Percentiles rank a stretch among this genome's conserved stretches.
phyloP scores from a whole-genome alignment of 2,797 vertebrate species.

The Lateolabrax maculatus region DNA sequence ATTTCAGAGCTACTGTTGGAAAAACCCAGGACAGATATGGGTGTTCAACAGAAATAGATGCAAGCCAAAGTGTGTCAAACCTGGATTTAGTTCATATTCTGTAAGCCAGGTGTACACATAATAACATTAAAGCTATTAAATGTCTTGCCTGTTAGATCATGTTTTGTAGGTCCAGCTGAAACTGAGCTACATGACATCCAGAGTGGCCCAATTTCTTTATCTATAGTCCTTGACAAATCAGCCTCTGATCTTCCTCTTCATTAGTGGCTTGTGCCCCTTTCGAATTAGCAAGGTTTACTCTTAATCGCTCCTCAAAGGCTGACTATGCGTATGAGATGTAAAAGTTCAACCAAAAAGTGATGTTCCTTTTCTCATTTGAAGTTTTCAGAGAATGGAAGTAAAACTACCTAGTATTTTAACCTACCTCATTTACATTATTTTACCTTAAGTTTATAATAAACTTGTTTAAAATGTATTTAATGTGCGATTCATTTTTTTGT shows the following conservation, averaged over 20 bases:
- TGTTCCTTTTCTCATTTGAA: too few species aligned
- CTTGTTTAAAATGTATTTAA: too few species aligned
- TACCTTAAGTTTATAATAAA: too few species aligned
- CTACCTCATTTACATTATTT: too few species aligned
- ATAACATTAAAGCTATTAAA: not conserved
- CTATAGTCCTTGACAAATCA: too few species aligned
- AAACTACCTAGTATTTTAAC: too few species aligned
- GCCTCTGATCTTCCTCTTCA: not conserved
- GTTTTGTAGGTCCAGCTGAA: not conserved
- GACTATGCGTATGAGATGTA: not conserved
- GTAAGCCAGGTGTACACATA: not conserved
- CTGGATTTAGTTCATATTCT: not conserved
- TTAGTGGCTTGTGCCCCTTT: not conserved
- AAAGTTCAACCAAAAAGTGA: too few species aligned
- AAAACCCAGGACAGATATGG: constrained; percentile 2
- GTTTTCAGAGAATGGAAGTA: too few species aligned
- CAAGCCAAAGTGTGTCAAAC: constrained; percentile 2
- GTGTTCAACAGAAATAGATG: constrained; percentile 24
- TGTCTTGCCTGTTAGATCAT: not conserved
- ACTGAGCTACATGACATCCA: not conserved
- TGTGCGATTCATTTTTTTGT: too few species aligned
- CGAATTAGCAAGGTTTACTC: not conserved
- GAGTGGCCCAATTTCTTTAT: not conserved
- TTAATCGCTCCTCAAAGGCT: not conserved
- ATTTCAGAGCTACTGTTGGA: constrained; percentile 34